Evolutionary conservation across 2,888 invertebrate genomes (phyloP).

Genomic region (Trichopria drosophilae): DNA sequence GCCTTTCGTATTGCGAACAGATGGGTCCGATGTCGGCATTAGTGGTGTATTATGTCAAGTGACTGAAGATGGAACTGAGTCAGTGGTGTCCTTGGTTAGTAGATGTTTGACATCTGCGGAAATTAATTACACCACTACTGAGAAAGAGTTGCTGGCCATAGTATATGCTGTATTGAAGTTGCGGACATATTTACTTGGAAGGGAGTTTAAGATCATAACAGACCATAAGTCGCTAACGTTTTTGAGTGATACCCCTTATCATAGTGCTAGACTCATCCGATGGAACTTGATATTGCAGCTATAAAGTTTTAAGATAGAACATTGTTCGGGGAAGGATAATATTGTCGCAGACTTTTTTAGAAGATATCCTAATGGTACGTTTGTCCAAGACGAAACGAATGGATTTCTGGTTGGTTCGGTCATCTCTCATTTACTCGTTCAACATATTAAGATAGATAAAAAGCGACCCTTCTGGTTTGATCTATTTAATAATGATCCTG

Average conservation of each 20-base stretch:
- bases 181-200: conserved; percentile 26
- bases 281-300: conserved; percentile 41
- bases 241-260: conserved; percentile 37
- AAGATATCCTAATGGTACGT: too few relatives aligned
- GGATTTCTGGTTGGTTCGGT: too few relatives aligned
- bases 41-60: conserved; percentile 10
- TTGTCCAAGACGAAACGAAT: too few relatives aligned
- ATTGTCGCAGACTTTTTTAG: conserved; percentile 35
- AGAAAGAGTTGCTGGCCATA: conserved; percentile 22
- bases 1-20: conserved; percentile 27
- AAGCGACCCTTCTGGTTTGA: too few relatives aligned
- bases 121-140: conserved; percentile 16
- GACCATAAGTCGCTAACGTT: conserved; percentile 44
- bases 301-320: too few relatives aligned
- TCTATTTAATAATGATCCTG: too few relatives aligned
- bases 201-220: conserved; percentile 34
- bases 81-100: conserved; percentile 36
- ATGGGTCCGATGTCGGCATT: conserved; percentile 28
- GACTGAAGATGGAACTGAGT: neutral
- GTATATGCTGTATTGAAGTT: conserved; percentile 24
- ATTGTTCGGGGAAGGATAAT: too few relatives aligned
- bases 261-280: conserved; percentile 37
- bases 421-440: too few relatives aligned
- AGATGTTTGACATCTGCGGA: conserved; percentile 25
- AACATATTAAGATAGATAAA: too few relatives aligned